A percentile compares a stretch with the other conserved stretches of the same genome.
Evolutionary conservation across 2,888 invertebrate species (phyloP).

Genomic region (Lacanobia oleracea): DNA sequence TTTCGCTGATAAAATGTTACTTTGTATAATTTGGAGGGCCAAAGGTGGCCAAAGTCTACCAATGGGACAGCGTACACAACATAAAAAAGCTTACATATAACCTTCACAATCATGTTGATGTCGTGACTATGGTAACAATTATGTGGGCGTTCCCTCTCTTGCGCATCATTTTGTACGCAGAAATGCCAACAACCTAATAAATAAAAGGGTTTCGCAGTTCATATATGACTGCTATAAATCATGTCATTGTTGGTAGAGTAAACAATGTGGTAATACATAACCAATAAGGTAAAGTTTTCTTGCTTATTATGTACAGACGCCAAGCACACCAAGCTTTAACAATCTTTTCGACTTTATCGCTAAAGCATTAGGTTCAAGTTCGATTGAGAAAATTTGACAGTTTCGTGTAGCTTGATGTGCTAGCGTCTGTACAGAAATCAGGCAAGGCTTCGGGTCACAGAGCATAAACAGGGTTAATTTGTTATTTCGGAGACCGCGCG

Average conservation of each 20-base stretch:
- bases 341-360: too few species aligned
- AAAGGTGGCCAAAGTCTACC: neutral
- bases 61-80: too few species aligned
- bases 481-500: too few species aligned
- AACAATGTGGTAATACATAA: slow-evolving; percentile 24
- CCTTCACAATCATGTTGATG: neutral
- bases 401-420: too few species aligned
- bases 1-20: neutral
- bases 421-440: too few species aligned
- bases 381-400: too few species aligned
- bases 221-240: slow-evolving; percentile 16
- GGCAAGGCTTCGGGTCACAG: too few species aligned
- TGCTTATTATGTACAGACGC: neutral
- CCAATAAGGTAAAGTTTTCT: slow-evolving; percentile 2
- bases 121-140: slow-evolving; percentile 11
- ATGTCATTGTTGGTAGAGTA: slow-evolving; percentile 18
- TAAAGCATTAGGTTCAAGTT: too few species aligned
- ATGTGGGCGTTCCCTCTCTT: slow-evolving; percentile 42
- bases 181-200: slow-evolving; percentile 45
- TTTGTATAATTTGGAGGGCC: neutral
- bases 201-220: slow-evolving; percentile 38
- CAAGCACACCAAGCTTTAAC: too few species aligned
- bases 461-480: too few species aligned
- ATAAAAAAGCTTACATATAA: neutral
- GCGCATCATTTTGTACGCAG: slow-evolving; percentile 21